A percentile compares a stretch with the other conserved stretches of the same genome.
Evolutionary conservation across 2,888 invertebrate genomes (phyloP).

Genomic region (Alloscopus bannaensis): DNA sequence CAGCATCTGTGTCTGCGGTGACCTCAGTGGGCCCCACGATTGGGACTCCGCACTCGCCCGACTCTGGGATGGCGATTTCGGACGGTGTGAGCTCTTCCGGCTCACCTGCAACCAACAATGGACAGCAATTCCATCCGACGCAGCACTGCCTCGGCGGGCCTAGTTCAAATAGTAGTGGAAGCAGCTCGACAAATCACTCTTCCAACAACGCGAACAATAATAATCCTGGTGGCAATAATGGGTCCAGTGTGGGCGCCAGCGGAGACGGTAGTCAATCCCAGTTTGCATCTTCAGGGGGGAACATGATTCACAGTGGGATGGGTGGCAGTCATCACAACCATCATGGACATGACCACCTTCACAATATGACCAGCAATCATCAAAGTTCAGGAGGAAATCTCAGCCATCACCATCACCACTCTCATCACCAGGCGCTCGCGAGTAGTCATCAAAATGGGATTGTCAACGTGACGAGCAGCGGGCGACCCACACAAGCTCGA

Average conservation of each 20-base stretch:
- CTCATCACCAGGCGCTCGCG: conserved; percentile 55
- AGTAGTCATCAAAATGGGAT: conserved; percentile 53
- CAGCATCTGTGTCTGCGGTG: conserved; percentile 63
- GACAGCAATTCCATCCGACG: conserved; percentile 77
- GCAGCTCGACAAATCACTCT: conserved; percentile 56
- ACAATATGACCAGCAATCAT: conserved; percentile 48
- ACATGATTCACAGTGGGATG: conserved; percentile 46
- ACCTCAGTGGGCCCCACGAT: conserved; percentile 68
- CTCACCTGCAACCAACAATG: conserved; percentile 77
- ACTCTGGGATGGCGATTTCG: conserved; percentile 77
- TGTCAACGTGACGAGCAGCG: conserved; percentile 46
- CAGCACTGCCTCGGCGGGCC: conserved; percentile 74
- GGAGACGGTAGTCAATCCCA: conserved; percentile 45
- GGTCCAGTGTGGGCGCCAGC: not conserved
- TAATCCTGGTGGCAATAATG: conserved; percentile 26
- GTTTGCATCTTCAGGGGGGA: conserved; percentile 47
- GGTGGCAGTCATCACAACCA: conserved; percentile 53
- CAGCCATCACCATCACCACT: conserved; percentile 47
- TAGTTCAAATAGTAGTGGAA: conserved; percentile 65
- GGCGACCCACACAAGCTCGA: conserved; percentile 83
- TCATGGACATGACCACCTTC: conserved; percentile 43
- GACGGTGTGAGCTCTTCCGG: conserved; percentile 77
- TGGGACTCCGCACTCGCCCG: conserved; percentile 73
- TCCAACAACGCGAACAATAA: conserved; percentile 48
- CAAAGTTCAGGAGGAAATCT: conserved; percentile 58